Percentiles rank a stretch among this genome's conserved stretches.
Conservation (phyloP, 2,888 invertebrate genomes). For the Eristalis pertinax region DNA sequence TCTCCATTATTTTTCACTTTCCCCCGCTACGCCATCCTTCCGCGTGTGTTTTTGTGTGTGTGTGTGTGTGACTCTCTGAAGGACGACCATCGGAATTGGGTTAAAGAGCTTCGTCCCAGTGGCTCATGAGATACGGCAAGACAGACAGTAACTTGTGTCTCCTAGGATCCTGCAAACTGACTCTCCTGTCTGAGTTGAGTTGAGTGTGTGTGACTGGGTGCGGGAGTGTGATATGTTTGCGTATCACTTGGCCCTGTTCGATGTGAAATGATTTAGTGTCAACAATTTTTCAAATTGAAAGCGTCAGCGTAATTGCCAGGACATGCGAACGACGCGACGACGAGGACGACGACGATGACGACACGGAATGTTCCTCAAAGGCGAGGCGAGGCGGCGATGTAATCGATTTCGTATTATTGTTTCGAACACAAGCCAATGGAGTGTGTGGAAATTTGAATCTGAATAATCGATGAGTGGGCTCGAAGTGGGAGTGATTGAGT, state of each 20-base stretch:
- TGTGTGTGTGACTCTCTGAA: constrained; percentile 16
- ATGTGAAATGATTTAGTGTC: constrained; percentile 53
- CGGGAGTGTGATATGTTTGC: neutral
- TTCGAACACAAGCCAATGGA: constrained; percentile 10
- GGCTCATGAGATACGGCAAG: constrained; percentile 13
- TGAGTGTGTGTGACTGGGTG: neutral
- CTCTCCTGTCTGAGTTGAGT: neutral
- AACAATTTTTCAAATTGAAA: constrained; percentile 59
- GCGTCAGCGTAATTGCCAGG: constrained; percentile 39
- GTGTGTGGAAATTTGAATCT: constrained; percentile 13
- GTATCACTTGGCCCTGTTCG: constrained; percentile 7
- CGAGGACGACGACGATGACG: neutral
- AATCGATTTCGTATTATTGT: constrained; percentile 40
- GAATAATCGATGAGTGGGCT: constrained; percentile 22
- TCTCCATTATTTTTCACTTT: constrained; percentile 60
- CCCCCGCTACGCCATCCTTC: constrained; percentile 14
- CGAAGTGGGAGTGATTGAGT: neutral
- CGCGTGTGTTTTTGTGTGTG: no score
- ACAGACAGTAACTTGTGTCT: neutral
- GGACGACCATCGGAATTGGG: constrained; percentile 50
- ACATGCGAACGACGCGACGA: constrained; percentile 23
- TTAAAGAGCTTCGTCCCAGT: constrained; percentile 44
- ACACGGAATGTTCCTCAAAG: constrained; percentile 4
- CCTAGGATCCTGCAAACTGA: neutral
- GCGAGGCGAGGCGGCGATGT: constrained; percentile 42